Evolutionary conservation across 1,140 invertebrate genomes (phyloP), one percentile per base, ranked within the genome.

Genomic region (Steinernema khuongi): DNA sequence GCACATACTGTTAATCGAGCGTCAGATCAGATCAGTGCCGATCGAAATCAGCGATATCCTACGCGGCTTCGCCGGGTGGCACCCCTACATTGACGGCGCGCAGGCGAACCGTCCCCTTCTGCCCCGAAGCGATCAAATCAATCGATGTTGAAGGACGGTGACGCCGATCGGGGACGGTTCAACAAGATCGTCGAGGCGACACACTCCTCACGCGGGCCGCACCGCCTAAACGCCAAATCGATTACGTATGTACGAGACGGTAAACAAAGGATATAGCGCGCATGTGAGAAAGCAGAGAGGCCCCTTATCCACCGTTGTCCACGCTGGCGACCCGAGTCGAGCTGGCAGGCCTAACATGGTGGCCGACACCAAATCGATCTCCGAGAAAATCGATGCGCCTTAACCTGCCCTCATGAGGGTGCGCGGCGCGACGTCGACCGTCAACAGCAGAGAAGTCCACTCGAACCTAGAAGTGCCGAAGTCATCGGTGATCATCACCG

Each of bases 1-100:
- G n/a, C n/a, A n/a, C n/a, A n/a, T n/a, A n/a, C n/a, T n/a, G n/a
- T n/a, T n/a, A n/a, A n/a, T n/a, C n/a, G n/a, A n/a, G n/a, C n/a
- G n/a, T n/a, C n/a, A n/a, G n/a, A n/a, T n/a, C n/a, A n/a, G n/a
- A n/a, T n/a, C n/a, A n/a, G n/a, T n/a, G 50, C 4, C 50, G 50
- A 60, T 60, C 50, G 50, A 26, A 60, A 60, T 60, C 50, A 22
- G 50, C 50, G 50, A 60, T 60, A 60, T 60, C 50, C 7, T 60
- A n/a, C 11, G 7, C 50, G 50, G 11, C 50, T 11, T 22, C 26
- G 14, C 7, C 50, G 50, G 2, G 26, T 22, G 50, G n/a, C n/a
- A n/a, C n/a, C n/a, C n/a, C n/a, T n/a, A n/a, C 50, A 22, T 7
- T 22, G 19, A 4, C 50, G 50, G 50, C 50, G 50, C 36, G n/a